Percentiles rank a stretch among this genome's conserved stretches.
Evolutionary conservation across 2,888 invertebrate species (phyloP).

Genomic region (Meta bourneti): DNA sequence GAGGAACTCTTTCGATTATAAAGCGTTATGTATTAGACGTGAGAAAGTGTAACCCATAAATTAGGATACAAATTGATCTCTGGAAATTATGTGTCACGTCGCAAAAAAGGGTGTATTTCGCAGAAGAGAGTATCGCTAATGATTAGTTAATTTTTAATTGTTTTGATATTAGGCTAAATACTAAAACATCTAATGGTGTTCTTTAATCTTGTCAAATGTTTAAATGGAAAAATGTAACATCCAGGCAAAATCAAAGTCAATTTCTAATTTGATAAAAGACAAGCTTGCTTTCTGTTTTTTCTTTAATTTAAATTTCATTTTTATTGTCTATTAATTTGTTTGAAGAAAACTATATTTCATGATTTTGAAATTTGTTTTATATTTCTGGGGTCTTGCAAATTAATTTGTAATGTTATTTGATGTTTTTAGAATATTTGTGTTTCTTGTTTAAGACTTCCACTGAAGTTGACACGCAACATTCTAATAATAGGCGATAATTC

Average conservation of each 20-base stretch:
- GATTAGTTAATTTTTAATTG: background rate
- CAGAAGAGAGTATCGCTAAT: background rate
- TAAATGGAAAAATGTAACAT: background rate
- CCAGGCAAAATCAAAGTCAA: background rate
- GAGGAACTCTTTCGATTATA: conserved; percentile 10
- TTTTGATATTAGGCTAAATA: background rate
- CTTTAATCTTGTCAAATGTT: background rate
- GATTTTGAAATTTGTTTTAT: too few species aligned
- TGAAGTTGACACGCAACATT: too few species aligned
- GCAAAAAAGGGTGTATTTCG: background rate
- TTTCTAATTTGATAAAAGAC: too few species aligned
- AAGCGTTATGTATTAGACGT: conserved; percentile 2
- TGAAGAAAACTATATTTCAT: too few species aligned
- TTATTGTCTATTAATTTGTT: too few species aligned
- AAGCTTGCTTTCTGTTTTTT: too few species aligned
- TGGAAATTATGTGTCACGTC: background rate
- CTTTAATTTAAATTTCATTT: too few species aligned
- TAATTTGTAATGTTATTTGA: too few species aligned
- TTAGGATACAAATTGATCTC: conserved; percentile 11
- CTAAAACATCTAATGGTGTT: background rate
- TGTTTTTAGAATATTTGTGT: too few species aligned
- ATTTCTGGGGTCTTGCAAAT: too few species aligned
- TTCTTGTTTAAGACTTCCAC: too few species aligned
- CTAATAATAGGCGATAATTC: too few species aligned
- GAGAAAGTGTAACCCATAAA: conserved; percentile 42